Evolutionary conservation across 2,888 invertebrate genomes (phyloP).

Genomic region (Chrysodeixis includens): DNA sequence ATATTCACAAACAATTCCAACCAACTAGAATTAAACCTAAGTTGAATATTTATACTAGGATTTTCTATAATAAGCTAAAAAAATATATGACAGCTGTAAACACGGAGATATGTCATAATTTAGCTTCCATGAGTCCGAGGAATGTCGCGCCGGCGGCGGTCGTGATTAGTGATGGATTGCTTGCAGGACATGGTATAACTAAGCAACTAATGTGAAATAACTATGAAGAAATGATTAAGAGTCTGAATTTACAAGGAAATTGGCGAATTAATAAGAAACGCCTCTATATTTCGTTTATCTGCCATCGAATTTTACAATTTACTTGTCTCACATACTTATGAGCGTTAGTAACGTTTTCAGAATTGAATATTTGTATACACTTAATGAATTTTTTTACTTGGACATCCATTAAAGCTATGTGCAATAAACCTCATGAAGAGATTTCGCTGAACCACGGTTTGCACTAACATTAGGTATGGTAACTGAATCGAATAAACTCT

Average conservation of each 20-base stretch:
- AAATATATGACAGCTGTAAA: not conserved
- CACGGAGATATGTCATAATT: slow-evolving; percentile 8
- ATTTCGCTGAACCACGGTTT: too few species aligned
- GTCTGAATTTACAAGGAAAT: not conserved
- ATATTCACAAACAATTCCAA: too few species aligned
- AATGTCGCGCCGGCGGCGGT: not conserved
- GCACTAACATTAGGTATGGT: too few species aligned
- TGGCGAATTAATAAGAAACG: not conserved
- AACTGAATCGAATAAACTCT: too few species aligned
- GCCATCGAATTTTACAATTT: not conserved
- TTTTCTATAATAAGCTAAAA: not conserved
- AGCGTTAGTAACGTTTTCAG: too few species aligned
- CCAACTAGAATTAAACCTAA: too few species aligned
- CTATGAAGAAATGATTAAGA: not conserved
- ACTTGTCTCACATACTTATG: too few species aligned
- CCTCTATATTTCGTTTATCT: not conserved
- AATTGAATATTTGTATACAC: too few species aligned
- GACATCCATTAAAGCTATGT: too few species aligned
- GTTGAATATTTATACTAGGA: too few species aligned
- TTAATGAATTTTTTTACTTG: too few species aligned
- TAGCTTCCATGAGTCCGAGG: slow-evolving; percentile 5
- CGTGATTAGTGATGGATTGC: slow-evolving; percentile 18
- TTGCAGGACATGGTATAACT: not conserved
- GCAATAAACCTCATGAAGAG: too few species aligned
- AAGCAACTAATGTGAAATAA: not conserved